A percentile compares a stretch with the other conserved stretches of the same genome.
Evolutionary conservation across 2,888 invertebrate species (phyloP).

Genomic region (Auanema freiburgensis): DNA sequence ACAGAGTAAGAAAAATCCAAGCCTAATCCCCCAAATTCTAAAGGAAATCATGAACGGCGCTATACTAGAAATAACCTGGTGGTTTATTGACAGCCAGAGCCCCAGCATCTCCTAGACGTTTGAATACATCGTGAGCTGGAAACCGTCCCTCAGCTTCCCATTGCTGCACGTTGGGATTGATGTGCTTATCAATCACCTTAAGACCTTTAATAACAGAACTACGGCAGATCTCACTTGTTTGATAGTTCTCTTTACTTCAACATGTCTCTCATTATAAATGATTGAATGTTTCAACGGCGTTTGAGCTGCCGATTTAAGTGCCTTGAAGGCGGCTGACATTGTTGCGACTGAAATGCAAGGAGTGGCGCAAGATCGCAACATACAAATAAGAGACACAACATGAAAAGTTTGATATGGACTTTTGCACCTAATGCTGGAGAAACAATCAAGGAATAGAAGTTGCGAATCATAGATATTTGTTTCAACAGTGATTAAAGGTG

Average conservation of each 20-base stretch:
- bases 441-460: too few relatives aligned
- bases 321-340: too few relatives aligned
- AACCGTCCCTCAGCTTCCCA: conserved; percentile 69
- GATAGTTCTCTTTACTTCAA: conserved; percentile 15
- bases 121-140: conserved; percentile 70
- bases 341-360: too few relatives aligned
- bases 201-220: conserved; percentile 1
- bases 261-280: conserved; percentile 16
- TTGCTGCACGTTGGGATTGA: conserved; percentile 70
- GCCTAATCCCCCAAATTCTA: conserved; percentile 71
- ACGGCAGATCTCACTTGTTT: conserved; percentile 12
- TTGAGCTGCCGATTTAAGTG: too few relatives aligned
- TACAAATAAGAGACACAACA: too few relatives aligned
- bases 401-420: too few relatives aligned
- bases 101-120: conserved; percentile 69
- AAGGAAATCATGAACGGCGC: neutral
- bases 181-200: conserved; percentile 64
- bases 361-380: too few relatives aligned
- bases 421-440: too few relatives aligned
- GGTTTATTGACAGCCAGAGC: conserved; percentile 70
- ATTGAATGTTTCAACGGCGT: conserved; percentile 10
- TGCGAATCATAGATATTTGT: too few relatives aligned
- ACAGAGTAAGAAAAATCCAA: conserved; percentile 70
- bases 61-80: conserved; percentile 64
- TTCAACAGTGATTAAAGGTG: too few relatives aligned